Base-by-base conservation (phyloP, 2,113 vertebrate species). In the Noctilio leporinus region DNA sequence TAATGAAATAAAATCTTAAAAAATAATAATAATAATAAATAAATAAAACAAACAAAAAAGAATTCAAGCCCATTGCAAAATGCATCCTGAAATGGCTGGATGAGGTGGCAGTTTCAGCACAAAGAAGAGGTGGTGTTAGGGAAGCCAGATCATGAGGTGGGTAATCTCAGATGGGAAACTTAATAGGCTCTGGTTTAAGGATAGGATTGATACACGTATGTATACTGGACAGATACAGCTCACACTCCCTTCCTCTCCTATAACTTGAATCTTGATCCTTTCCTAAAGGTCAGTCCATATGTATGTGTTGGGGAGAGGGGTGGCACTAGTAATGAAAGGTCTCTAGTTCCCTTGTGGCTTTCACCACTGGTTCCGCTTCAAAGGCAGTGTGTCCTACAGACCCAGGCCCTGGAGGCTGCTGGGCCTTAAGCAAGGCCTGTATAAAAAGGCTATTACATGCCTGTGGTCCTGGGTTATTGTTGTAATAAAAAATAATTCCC, bases 31-130 rank as follows among this genome's bases (percentile, higher is more conserved):
- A n/a, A n/a, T n/a, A n/a, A n/a, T n/a, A n/a, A n/a, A n/a, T n/a
- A n/a, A n/a, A n/a, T n/a, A n/a, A n/a, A n/a, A n/a, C n/a, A n/a
- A n/a, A n/a, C n/a, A n/a, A n/a, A n/a, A n/a, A n/a, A n/a, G n/a
- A n/a, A 89, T 38, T 77, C 6, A 69, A 16, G 16, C 3, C 38
- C 51, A 53, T 19, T 62, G 69, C 17, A 62, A 70, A 70, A 77
- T 15, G 69, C 30, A 24, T 38, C 5, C 0, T 10, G 64, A 72
- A 53, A 33, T 2, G 14, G 47, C 91, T 45, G 20, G 30, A 20
- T 20, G 30, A 12, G 30, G 59, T 0, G n/a, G 33, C 43, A 59
- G 10, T 0, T 0, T 40, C 53, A 38, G 38, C 35, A 43, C 43
- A 49, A 16, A 77, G 69, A 19, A 15, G 26, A 47, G 26, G 38